These are phyloP conservation scores for Amphipoea lucens DNA, from an alignment of 2,888 invertebrate species.

Conservation along the genomic window DNA sequence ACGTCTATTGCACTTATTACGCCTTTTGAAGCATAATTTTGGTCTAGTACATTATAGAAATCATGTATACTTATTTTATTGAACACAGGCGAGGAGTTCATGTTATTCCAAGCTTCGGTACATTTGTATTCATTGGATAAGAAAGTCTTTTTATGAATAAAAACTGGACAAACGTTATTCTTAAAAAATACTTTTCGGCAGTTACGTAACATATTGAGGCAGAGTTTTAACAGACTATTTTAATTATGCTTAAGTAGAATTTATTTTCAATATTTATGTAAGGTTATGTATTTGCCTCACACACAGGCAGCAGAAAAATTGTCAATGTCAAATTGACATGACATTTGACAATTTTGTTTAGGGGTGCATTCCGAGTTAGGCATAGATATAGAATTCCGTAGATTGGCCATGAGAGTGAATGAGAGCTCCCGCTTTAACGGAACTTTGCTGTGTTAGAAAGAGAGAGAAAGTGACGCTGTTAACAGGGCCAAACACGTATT, in stretches of 20 bases:
- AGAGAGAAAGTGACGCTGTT: too few relatives aligned
- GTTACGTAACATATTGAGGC: conserved; percentile 71
- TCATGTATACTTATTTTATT: conserved; percentile 92
- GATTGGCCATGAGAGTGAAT: too few relatives aligned
- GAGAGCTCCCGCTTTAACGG: too few relatives aligned
- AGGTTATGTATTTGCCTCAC: conserved; percentile 23
- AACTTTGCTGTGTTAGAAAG: too few relatives aligned
- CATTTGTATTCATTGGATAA: conserved; percentile 94
- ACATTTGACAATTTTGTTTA: neutral
- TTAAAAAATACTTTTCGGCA: conserved; percentile 65
- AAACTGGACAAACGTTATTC: conserved; percentile 56
- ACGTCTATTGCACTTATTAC: conserved; percentile 94
- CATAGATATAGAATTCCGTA: too few relatives aligned
- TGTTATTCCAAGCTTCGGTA: conserved; percentile 92
- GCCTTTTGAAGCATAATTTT: conserved; percentile 91
- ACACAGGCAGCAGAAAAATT: neutral
- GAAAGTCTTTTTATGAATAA: conserved; percentile 86
- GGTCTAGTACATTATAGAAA: conserved; percentile 93
- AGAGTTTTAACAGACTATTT: neutral
- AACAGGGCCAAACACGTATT: too few relatives aligned
- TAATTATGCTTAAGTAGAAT: neutral
- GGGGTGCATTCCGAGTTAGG: too few relatives aligned
- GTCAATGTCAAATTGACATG: conserved; percentile 1
- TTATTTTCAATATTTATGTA: neutral
- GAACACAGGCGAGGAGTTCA: conserved; percentile 91